Base-by-base conservation (phyloP, 2,888 invertebrate genomes). In the Dromius quadrimaculatus region DNA sequence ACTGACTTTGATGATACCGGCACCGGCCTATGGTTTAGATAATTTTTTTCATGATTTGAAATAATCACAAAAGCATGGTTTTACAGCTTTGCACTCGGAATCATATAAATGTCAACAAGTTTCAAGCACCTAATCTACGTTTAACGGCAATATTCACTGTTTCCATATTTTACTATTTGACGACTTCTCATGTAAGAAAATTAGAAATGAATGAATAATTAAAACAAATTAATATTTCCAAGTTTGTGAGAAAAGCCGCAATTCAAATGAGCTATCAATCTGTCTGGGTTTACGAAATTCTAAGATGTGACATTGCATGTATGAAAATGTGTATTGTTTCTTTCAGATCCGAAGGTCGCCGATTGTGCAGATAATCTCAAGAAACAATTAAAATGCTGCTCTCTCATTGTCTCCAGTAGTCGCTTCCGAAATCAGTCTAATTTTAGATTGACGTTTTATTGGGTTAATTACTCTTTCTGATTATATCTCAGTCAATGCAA, bases 231-330 rank as follows among this genome's bases (percentile, higher is more conserved):
- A n/a, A 5, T 32, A 59, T 43, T 63, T 63, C 19, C 23, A 63
- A 63, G 47, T 45, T 20, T 68, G 45, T 68, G 59, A 68, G 68
- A 68, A 68, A 20, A 32, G 34, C 28, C 43, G 32, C 59, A 41
- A 68, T 68, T 68, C 20, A 20, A 68, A 57, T 28, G 34, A 68
- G 62, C 59, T 68, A 59, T 59, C 68, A 68, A 68, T 68, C 59
- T 45, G 45, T 68, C 59, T 45, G 45, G 23, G 19, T 32, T 59
- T 68, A 43, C 57, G 68, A 59, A 68, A 68, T 59, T 34, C 59
- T 28, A 54, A 68, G 36, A 57, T 43, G 45, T 68, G 68, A 59
- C 68, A 68, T 68, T 68, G 68, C 68, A 68, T 68, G 68, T 68
- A 59, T 54, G 59, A 68, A 68, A 43, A 43, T 57, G 23, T 34